Evolutionary conservation across 2,113 vertebrate species (phyloP).

Genomic region (Sakesphorus luctuosus): DNA sequence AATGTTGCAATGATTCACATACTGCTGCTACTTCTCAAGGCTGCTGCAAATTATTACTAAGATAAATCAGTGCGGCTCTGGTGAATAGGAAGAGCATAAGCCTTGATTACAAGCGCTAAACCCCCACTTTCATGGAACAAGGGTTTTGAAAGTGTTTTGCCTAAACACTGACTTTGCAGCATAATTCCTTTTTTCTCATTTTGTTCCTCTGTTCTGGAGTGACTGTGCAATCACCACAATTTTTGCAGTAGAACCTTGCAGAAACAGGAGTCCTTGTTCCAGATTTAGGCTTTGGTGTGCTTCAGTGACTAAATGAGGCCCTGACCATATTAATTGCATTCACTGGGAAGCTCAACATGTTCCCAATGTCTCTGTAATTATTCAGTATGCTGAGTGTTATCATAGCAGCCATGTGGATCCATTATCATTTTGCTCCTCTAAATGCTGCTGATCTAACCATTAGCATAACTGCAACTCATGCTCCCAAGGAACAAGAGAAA

Average conservation of each 20-base stretch:
- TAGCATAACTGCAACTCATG: conserved; percentile 35
- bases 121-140: neutral
- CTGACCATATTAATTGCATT: conserved; percentile 51
- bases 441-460: conserved; percentile 54
- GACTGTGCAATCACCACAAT: neutral
- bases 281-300: neutral
- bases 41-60: neutral
- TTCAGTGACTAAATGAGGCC: conserved; percentile 54
- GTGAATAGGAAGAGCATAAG: neutral
- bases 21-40: neutral
- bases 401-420: conserved; percentile 58
- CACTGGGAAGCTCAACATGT: conserved; percentile 41
- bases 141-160: neutral
- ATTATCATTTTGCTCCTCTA: conserved; percentile 56
- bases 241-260: neutral
- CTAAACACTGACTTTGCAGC: neutral
- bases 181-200: neutral
- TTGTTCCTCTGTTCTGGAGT: neutral
- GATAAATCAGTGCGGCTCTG: neutral
- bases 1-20: neutral
- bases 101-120: neutral
- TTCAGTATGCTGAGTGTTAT: conserved; percentile 58
- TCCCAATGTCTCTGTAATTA: conserved; percentile 60
- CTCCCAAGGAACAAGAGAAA: conserved; percentile 46
- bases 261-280: neutral